Evolutionary conservation across 2,888 invertebrate genomes (phyloP), one percentile per base, ranked within the genome.

Genomic region (Boloria selene): DNA sequence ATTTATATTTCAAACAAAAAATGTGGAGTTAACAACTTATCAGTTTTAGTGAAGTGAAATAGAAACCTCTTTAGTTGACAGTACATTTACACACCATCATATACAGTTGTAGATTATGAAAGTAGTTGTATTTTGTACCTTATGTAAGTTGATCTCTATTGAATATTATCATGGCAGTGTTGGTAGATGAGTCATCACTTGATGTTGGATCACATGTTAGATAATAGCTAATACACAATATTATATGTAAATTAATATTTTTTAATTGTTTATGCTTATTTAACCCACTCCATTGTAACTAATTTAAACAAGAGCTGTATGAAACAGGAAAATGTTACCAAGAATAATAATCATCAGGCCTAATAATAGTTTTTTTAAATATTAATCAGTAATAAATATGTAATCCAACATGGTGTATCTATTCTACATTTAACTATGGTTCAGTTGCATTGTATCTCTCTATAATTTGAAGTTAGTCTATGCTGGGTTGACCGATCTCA

Each of bases 401-500:
- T 26, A 45, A 56, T 56, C 18, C 56, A 45, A 56, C 22, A 56
- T 56, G 22, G 56, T 56, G 22, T 26, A 44, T 44, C 22, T 5
- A 0, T 17, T 42, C 38, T 53, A 53, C 38, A 10, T 3, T 22
- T 55, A 45, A 22, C 44, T 45, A 13, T 56, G 44, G 22, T 44
- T 44, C 22, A 53, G 31, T 53, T 13, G 13, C 16, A 13, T 38
- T 22, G 22, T 38, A 38, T 38, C 7, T 38, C 7, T 38, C 31
- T 38, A 38, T 38, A 38, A 26, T n/a, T 56, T 56, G 22, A 45
- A 56, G 26, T 56, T 56, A 22, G 60, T 61, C 58, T 73, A 77
- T 76, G 81, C 84, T 85, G 86, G 85, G 88, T 85, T 83, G 77
- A 79, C 79, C 79, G 79, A 78, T 84, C 85, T 86, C 82, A 74